A percentile compares a stretch with the other conserved stretches of the same genome.
These are phyloP conservation scores for Cyanoderma ruficeps DNA, from an alignment of 2,113 vertebrate species.

Conservation along the genomic window DNA sequence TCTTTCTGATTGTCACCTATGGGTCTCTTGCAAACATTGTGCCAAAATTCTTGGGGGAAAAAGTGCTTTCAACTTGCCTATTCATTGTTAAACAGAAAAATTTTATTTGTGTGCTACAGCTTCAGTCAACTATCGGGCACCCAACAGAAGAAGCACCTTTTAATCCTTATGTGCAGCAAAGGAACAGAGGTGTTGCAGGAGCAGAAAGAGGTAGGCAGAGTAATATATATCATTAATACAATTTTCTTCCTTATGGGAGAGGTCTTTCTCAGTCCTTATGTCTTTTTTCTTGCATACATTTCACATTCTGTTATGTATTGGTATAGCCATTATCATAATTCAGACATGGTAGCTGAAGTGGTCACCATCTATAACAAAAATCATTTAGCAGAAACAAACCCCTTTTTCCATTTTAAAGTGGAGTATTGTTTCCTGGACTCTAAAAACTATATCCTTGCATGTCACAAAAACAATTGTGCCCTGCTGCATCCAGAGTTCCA, in stretches of 20 bases:
- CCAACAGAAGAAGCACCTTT: conserved; percentile 46
- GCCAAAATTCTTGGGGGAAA: neutral
- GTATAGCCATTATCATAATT: neutral
- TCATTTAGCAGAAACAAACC: neutral
- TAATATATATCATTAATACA: neutral
- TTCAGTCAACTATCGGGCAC: neutral
- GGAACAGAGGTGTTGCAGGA: neutral
- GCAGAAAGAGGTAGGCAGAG: conserved; percentile 53
- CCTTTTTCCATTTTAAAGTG: neutral
- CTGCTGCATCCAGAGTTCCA: neutral
- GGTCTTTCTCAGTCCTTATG: neutral
- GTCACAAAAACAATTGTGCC: neutral
- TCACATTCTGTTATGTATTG: neutral
- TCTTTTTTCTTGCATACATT: neutral
- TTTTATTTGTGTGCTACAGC: conserved; percentile 48
- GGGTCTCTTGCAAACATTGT: neutral
- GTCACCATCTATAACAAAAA: neutral
- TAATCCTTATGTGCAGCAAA: conserved; percentile 68
- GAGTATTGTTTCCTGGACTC: neutral
- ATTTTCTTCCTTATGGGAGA: neutral
- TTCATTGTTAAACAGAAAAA: neutral
- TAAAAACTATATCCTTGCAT: neutral
- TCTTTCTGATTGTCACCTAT: neutral
- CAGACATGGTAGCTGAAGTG: neutral
- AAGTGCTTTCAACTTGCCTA: neutral